Evolutionary conservation across 2,888 invertebrate genomes (phyloP), one percentile per base, ranked within the genome.

Genomic region (Parnassius glacialis): DNA sequence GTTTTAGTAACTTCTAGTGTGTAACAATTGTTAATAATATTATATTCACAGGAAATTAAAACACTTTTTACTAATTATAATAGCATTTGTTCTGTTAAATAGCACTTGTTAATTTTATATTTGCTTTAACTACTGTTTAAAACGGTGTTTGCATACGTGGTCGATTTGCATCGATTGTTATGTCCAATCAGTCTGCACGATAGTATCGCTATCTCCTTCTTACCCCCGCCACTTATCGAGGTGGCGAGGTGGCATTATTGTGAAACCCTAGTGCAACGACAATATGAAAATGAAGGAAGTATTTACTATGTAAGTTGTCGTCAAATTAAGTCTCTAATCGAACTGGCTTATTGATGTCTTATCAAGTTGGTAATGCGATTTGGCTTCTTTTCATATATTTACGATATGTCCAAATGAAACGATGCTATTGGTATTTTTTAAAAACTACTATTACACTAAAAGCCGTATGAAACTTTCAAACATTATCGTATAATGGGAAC

Each of bases 201-300:
- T 16, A 11, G 10, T 10, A 43, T 7, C 20, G 25, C 57, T 51
- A 9, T 41, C 43, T 57, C 50, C 11, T 41, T 57, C 34, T 16
- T 1, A 16, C 45, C 10, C 13, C 9, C 12, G n/a, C 11, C 2
- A 12, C 0, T 10, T 43, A 57, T 11, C 9, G 45, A 16, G 42
- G 51, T 43, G 42, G 42, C n/a, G 45, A 16, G 42, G 51, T 43
- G 42, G 50, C n/a, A 11, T 42, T 5, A 47, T 20, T 20, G 12
- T 45, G 25, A n/a, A 48, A 16, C 57, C 13, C 34, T 7, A 25
- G 0, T 45, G 47, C 51, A 57, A 20, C 51, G 57, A 57, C 73
- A 76, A 75, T 74, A 65, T 74, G 76, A 76, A 79, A 71, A 73
- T 73, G 77, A 75, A 75, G 74, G 75, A 67, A 62, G 67, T 65